Conservation (phyloP, 2,113 vertebrate species). For the Gopherus evgoodei region DNA sequence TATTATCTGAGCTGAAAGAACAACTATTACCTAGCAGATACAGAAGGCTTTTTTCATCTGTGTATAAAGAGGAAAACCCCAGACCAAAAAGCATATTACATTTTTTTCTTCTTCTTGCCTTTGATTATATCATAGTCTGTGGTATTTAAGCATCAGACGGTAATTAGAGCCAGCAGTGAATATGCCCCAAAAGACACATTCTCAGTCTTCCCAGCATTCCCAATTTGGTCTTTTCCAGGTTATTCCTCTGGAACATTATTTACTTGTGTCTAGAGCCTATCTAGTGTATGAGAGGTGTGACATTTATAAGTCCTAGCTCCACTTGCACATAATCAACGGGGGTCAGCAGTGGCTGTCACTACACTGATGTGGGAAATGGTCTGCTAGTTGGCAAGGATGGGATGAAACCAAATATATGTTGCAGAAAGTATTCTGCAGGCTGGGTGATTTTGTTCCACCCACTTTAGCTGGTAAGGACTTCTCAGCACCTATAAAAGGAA, state of each 20-base stretch:
- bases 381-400: background rate
- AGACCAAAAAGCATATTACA: background rate
- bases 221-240: slow-evolving; percentile 51
- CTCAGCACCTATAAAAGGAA: background rate
- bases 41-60: background rate
- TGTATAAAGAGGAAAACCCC: background rate
- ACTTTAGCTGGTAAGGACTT: background rate
- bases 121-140: slow-evolving; percentile 51
- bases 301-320: slow-evolving; percentile 2
- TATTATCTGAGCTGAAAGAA: rapidly evolving
- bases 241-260: slow-evolving; percentile 43
- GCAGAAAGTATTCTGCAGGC: background rate
- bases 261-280: slow-evolving; percentile 22
- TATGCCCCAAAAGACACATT: slow-evolving; percentile 31
- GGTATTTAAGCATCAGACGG: slow-evolving; percentile 57
- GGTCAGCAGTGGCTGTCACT: slow-evolving; percentile 38
- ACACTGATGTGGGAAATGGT: slow-evolving; percentile 59
- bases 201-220: slow-evolving; percentile 28
- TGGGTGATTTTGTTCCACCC: background rate
- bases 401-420: background rate
- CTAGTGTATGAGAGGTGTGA: background rate
- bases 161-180: slow-evolving; percentile 54
- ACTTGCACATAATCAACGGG: slow-evolving; percentile 48
- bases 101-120: slow-evolving; percentile 53
- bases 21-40: background rate